Conservation (phyloP, 2,888 invertebrate genomes). For the Pharmacophagus antenor region DNA sequence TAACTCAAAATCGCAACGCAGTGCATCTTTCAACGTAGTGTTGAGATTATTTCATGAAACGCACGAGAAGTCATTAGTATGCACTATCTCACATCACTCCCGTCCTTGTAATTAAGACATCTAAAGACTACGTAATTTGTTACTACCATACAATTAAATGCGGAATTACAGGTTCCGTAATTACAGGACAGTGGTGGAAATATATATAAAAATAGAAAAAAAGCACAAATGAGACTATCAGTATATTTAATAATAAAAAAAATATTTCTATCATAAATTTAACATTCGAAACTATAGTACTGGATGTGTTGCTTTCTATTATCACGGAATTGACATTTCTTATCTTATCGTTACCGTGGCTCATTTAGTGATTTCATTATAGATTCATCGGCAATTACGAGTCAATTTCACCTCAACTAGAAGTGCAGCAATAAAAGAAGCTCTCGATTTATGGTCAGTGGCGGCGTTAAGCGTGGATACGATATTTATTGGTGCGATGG, state of each 20-base stretch:
- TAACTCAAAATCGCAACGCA: conserved; percentile 38
- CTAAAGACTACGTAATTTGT: conserved; percentile 48
- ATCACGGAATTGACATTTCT: conserved; percentile 13
- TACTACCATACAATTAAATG: conserved; percentile 24
- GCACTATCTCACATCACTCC: conserved; percentile 62
- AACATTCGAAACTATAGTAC: too few species aligned
- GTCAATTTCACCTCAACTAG: conserved; percentile 59
- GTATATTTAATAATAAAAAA: too few species aligned
- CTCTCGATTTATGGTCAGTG: conserved; percentile 63
- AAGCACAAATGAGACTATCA: not conserved
- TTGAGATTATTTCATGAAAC: conserved; percentile 60
- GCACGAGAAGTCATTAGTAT: conserved; percentile 60
- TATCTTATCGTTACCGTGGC: conserved; percentile 33
- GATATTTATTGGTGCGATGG: conserved; percentile 61
- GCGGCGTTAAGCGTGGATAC: conserved; percentile 54
- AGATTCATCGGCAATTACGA: conserved; percentile 61
- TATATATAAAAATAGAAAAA: not conserved
- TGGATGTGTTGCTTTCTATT: too few species aligned
- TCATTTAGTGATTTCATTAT: conserved; percentile 46
- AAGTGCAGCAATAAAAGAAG: conserved; percentile 61
- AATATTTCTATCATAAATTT: too few species aligned
- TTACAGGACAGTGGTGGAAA: not conserved
- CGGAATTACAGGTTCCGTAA: not conserved
- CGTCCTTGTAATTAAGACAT: conserved; percentile 62
- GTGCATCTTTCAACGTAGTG: conserved; percentile 44